A percentile compares a stretch with the other conserved stretches of the same genome.
Evolutionary conservation across 2,888 invertebrate species (phyloP).

Genomic region (Amblyjoppa proteus): DNA sequence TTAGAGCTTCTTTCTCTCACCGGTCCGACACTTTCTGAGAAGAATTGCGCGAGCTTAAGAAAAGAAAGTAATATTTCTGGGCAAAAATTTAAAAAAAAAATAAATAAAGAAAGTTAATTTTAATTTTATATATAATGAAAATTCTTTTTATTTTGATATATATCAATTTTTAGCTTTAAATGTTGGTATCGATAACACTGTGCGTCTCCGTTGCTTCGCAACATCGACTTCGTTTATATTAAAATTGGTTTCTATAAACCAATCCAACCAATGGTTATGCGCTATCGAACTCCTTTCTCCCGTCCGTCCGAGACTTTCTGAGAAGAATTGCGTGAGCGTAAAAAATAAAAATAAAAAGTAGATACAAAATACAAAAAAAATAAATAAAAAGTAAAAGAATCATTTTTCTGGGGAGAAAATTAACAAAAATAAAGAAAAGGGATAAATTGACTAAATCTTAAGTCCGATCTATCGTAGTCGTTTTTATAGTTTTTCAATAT

Average conservation of each 20-base stretch:
- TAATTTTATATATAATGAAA: no score
- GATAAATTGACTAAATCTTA: no score
- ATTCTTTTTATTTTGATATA: no score
- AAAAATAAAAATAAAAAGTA: background rate
- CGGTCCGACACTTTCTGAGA: conserved; percentile 8
- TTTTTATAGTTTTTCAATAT: no score
- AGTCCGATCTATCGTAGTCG: no score
- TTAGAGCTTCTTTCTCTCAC: background rate
- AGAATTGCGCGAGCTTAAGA: background rate
- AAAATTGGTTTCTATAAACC: background rate
- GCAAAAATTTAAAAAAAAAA: no score
- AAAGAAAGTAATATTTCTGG: background rate
- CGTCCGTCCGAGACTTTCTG: background rate
- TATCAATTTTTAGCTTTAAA: no score
- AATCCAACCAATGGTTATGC: background rate
- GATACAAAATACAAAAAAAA: background rate
- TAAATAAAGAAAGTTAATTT: no score
- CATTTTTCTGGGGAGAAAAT: background rate
- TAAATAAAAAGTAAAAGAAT: background rate
- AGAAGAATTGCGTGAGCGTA: background rate
- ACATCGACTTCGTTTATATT: background rate
- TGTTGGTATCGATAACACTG: conserved; percentile 46
- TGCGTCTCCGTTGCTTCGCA: no score
- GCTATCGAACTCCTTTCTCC: background rate
- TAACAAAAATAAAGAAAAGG: no score